These are phyloP conservation scores for Deilephila elpenor DNA, from an alignment of 2,888 invertebrate genomes.

Conservation along the genomic window DNA sequence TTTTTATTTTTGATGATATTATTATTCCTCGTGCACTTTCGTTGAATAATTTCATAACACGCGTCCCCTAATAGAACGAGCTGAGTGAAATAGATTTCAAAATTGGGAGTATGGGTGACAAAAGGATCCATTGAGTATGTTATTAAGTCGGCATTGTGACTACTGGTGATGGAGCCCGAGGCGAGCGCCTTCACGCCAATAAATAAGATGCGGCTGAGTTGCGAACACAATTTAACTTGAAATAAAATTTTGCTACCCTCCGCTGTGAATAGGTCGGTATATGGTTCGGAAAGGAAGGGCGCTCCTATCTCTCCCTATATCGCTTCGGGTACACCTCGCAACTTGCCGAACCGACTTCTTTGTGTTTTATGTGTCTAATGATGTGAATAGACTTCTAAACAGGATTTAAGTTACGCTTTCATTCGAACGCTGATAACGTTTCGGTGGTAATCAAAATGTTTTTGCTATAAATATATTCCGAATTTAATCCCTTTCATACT, in stretches of 20 bases:
- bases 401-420: constrained; percentile 45
- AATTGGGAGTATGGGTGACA: constrained; percentile 68
- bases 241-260: constrained; percentile 81
- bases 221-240: constrained; percentile 81
- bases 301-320: constrained; percentile 68
- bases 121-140: constrained; percentile 65
- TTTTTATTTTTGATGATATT: constrained; percentile 11
- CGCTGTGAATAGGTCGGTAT: constrained; percentile 71
- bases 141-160: constrained; percentile 59
- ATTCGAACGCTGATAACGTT: not conserved
- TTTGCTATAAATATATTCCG: not conserved
- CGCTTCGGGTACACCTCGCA: constrained; percentile 67
- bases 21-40: not conserved
- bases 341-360: constrained; percentile 70
- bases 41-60: constrained; percentile 20
- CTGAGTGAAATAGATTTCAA: constrained; percentile 59
- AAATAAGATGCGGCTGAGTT: constrained; percentile 75
- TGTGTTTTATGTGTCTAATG: constrained; percentile 72
- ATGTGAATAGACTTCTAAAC: constrained; percentile 58
- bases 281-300: constrained; percentile 71
- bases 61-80: constrained; percentile 49
- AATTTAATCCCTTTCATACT: constrained; percentile 3
- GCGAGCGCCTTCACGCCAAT: constrained; percentile 66
- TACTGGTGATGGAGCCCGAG: constrained; percentile 58
- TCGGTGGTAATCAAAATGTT: not conserved